Evolutionary conservation across 1,140 invertebrate species (phyloP).

Genomic region (Protaetia brevitarsis): DNA sequence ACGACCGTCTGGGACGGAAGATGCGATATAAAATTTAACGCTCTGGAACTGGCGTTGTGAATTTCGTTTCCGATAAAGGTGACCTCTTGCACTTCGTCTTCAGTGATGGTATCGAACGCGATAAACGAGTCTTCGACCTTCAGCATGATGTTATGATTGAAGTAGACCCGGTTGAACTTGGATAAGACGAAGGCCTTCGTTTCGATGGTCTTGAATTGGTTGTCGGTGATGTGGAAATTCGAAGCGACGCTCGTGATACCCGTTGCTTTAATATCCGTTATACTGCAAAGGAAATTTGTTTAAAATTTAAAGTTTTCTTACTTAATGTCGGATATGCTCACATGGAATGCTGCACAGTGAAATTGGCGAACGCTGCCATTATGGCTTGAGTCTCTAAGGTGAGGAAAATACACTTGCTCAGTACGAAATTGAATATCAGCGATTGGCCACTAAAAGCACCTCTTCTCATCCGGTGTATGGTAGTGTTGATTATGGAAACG

Average conservation of each 20-base stretch:
- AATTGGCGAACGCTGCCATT: constrained; percentile 59
- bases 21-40: constrained; percentile 58
- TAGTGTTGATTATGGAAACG: constrained; percentile 60
- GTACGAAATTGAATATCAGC: constrained; percentile 59
- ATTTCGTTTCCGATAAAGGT: constrained; percentile 63
- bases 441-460: constrained; percentile 64
- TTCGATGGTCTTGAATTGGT: constrained; percentile 58
- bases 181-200: constrained; percentile 57
- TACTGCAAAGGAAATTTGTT: constrained; percentile 59
- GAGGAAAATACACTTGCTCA: constrained; percentile 59
- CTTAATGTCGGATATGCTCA: too few relatives aligned
- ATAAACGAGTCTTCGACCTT: constrained; percentile 50
- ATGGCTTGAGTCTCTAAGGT: constrained; percentile 59
- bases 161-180: constrained; percentile 60
- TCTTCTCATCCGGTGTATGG: constrained; percentile 57
- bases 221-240: constrained; percentile 58
- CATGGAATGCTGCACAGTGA: constrained; percentile 65
- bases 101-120: constrained; percentile 50
- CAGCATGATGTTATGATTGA: constrained; percentile 64
- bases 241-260: constrained; percentile 63
- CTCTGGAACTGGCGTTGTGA: constrained; percentile 51
- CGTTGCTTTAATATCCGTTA: constrained; percentile 58
- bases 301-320: too few relatives aligned
- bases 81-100: constrained; percentile 52
- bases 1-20: constrained; percentile 46